phyloP scores from a whole-genome alignment of 1,140 invertebrate species.

The Sesamia nonagrioides region DNA sequence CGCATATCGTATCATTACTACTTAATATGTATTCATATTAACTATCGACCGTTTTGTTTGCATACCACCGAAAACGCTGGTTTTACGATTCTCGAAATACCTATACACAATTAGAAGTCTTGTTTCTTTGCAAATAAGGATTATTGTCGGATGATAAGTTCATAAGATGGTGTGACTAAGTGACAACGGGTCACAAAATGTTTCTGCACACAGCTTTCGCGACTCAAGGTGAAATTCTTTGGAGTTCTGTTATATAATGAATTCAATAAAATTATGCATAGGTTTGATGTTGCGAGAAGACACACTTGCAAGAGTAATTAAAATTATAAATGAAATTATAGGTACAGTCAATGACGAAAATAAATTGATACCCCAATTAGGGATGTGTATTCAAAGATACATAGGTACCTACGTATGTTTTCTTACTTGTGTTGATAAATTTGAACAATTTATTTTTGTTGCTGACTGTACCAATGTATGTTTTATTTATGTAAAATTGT shows the following conservation, averaged over 20 bases:
- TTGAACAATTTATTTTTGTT: no score
- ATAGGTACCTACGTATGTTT: no score
- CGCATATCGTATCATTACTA: not conserved
- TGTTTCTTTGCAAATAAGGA: not conserved
- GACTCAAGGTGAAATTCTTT: constrained; percentile 68
- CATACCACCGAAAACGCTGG: not conserved
- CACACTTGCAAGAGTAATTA: not conserved
- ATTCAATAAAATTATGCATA: constrained; percentile 6
- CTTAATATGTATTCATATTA: constrained; percentile 10
- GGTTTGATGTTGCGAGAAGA: constrained; percentile 32
- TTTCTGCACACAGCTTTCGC: constrained; percentile 58
- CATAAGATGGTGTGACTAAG: not conserved
- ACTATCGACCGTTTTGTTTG: constrained; percentile 24
- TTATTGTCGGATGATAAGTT: not conserved
- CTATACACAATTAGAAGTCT: not conserved
- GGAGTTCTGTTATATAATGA: constrained; percentile 38
- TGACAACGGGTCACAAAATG: constrained; percentile 15
- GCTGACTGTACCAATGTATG: no score
- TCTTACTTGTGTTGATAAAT: no score
- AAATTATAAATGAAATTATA: not conserved
- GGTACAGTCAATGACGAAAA: no score
- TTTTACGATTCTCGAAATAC: not conserved
- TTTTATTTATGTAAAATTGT: no score
- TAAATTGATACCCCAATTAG: no score
- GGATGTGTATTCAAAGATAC: no score